Evolutionary conservation across 2,113 vertebrate species (phyloP).

Genomic region (Xyrauchen texanus): DNA sequence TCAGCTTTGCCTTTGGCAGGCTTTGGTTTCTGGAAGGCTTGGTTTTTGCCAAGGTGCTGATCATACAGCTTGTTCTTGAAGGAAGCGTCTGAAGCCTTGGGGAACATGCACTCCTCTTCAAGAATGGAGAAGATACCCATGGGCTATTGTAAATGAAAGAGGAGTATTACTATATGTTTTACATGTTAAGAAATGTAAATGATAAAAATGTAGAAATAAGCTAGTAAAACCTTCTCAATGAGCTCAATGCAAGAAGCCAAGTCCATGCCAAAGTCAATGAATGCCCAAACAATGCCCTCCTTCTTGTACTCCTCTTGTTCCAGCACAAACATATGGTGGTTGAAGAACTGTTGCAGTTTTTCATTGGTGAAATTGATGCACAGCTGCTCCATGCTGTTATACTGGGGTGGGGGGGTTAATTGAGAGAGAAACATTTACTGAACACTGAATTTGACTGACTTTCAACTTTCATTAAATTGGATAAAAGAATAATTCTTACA

Average conservation of each 20-base stretch:
- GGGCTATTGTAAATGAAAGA: slow-evolving; percentile 66
- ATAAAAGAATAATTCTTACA: slow-evolving; percentile 34
- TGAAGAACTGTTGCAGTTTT: slow-evolving; percentile 86
- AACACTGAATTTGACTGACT: neutral
- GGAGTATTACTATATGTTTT: slow-evolving; percentile 68
- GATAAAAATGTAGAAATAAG: slow-evolving; percentile 74
- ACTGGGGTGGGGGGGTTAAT: slow-evolving; percentile 60
- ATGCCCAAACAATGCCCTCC: too few species aligned
- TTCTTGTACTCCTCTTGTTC: slow-evolving; percentile 61
- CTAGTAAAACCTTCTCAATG: slow-evolving; percentile 81
- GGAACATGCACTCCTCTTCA: slow-evolving; percentile 75
- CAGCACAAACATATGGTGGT: slow-evolving; percentile 83
- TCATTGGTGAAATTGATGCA: slow-evolving; percentile 90
- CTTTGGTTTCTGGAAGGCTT: too few species aligned
- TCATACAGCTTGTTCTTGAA: too few species aligned
- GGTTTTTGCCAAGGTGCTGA: too few species aligned
- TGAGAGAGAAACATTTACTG: fast-evolving
- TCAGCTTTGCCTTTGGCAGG: too few species aligned
- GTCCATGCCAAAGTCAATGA: too few species aligned
- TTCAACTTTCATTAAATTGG: too few species aligned
- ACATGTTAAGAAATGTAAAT: slow-evolving; percentile 88
- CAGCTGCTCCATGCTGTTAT: slow-evolving; percentile 87
- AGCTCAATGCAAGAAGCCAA: too few species aligned
- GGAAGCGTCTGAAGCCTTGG: slow-evolving; percentile 31
- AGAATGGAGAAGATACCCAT: slow-evolving; percentile 72